A percentile compares a stretch with the other conserved stretches of the same genome.
Conservation (phyloP, 2,113 vertebrate genomes). For the Gorsachius goisagi region DNA sequence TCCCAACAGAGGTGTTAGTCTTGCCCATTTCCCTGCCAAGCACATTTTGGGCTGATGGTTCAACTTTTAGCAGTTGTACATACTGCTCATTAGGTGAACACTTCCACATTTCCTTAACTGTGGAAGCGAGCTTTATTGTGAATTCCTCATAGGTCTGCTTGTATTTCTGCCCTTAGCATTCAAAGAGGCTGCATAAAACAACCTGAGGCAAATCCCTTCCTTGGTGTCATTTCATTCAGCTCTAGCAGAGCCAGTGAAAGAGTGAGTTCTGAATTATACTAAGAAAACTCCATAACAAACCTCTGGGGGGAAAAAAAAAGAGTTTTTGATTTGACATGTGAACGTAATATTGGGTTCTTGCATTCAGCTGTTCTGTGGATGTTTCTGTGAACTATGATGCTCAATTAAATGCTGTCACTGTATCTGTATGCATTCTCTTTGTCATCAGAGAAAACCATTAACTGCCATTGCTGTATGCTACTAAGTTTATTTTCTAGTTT, state of each 20-base stretch:
- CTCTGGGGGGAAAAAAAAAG: background rate
- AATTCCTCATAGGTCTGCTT: background rate
- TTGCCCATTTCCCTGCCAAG: background rate
- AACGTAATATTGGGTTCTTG: background rate
- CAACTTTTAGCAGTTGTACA: background rate
- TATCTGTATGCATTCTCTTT: background rate
- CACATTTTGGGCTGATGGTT: background rate
- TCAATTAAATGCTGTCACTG: background rate
- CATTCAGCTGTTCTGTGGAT: background rate
- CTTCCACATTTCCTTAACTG: background rate
- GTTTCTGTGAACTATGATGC: background rate
- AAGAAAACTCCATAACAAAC: background rate
- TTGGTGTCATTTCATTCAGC: background rate
- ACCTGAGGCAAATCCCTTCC: background rate
- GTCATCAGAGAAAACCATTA: background rate
- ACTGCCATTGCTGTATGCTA: background rate
- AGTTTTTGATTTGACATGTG: background rate
- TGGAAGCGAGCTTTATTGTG: background rate
- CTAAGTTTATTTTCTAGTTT: background rate
- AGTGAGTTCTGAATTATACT: background rate
- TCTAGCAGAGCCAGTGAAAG: background rate
- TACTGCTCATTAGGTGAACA: background rate
- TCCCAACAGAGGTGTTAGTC: background rate
- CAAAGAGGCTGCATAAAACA: background rate
- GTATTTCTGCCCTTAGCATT: background rate